Conservation (phyloP, 1,140 invertebrate genomes). For the Ceratosolen solmsi region DNA sequence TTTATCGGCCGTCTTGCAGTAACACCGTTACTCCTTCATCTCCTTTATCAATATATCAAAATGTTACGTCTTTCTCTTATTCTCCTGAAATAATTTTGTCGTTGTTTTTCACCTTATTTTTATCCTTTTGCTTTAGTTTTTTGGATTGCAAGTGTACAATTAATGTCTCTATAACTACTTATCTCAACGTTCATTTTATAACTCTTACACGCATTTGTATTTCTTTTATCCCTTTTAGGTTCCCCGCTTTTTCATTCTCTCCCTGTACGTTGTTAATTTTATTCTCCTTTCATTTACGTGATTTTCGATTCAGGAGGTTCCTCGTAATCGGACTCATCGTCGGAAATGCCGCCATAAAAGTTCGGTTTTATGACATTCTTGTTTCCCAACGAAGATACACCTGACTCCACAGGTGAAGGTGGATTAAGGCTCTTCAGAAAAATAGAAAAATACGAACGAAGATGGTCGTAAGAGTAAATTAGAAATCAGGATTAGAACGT, state of each 20-base stretch:
- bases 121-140: neutral
- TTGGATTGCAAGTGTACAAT: slow-evolving; percentile 9
- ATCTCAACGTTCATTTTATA: slow-evolving; percentile 16
- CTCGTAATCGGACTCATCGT: slow-evolving; percentile 47
- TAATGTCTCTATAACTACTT: slow-evolving; percentile 41
- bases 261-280: slow-evolving; percentile 22
- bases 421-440: slow-evolving; percentile 36
- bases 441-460: too few species aligned
- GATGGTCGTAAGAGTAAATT: slow-evolving; percentile 48
- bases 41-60: too few species aligned
- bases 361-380: slow-evolving; percentile 41
- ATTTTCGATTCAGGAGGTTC: slow-evolving; percentile 47
- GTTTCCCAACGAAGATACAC: slow-evolving; percentile 4
- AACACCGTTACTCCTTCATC: too few species aligned
- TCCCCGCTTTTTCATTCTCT: neutral
- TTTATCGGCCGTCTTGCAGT: too few species aligned
- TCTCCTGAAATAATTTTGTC: neutral
- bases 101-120: neutral
- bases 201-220: slow-evolving; percentile 9
- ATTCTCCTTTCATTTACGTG: slow-evolving; percentile 41
- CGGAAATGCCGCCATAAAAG: slow-evolving; percentile 46
- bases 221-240: slow-evolving; percentile 1
- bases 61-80: too few species aligned
- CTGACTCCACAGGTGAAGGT: slow-evolving; percentile 30
- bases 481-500: slow-evolving; percentile 43